Base-by-base conservation (phyloP, 1,140 invertebrate genomes). In the Drosophila sechellia region DNA sequence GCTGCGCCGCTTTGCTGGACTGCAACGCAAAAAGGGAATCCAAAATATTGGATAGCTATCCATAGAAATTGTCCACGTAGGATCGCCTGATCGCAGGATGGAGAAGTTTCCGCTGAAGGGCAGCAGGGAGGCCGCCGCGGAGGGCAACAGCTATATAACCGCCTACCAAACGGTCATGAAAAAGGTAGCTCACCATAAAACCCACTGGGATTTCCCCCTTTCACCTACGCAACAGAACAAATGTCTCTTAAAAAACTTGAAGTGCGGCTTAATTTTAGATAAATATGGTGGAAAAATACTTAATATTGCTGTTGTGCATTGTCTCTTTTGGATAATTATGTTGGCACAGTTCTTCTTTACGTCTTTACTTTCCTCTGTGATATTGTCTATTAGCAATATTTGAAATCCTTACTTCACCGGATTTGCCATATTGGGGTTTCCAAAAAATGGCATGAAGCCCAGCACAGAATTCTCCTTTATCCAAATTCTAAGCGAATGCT, bases 101-200 rank as follows among this genome's bases (percentile, higher is more conserved):
- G 93, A 94, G 92, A 94, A 93, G 85, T 93, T 92, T 90, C 93
- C 93, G 60, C 79, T 93, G 56, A 93, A 93, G 87, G 92, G 92
- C 43, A 92, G 86, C 66, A 76, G 90, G 69, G 84, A 91, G 55
- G 83, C 92, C 64, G 84, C 91, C 37, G 83, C 91, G 35, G 85
- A 91, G 70, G 90, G 92, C 52, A 90, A 93, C 59, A 92, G 70
- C 83, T 92, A 92, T 61, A 91, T 91, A 77, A 92, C 92, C 49
- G 91, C 93, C 55, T 94, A 94, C 91, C 93, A 94, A 79, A 92
- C 93, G 55, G 93, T 93, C 70, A 91, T 92, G 76, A 93, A 93
- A 86, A 93, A 94, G 93, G 93, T 94, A 93, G 31, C 86, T 58
- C 61, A 53, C 11, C 57, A 20, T 54, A 42, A 45, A 63, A 31